phyloP scores from a whole-genome alignment of 2,113 vertebrate genomes.

The Emydura subglobosa region DNA sequence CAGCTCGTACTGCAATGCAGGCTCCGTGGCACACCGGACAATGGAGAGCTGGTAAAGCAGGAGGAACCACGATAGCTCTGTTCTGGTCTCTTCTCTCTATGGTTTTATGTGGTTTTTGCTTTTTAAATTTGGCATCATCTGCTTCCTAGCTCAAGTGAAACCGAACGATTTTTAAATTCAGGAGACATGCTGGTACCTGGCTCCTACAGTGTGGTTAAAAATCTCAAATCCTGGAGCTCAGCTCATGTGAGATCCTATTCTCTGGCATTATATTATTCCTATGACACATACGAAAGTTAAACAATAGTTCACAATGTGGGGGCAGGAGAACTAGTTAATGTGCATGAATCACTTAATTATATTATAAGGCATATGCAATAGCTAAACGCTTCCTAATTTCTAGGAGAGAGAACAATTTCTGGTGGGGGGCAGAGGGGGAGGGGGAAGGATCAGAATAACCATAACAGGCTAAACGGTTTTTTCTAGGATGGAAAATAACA shows the following conservation, averaged over 20 bases:
- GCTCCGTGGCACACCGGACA: not conserved
- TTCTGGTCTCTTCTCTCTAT: not conserved
- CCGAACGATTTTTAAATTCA: conserved; percentile 24
- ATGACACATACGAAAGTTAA: not conserved
- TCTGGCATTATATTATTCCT: conserved; percentile 33
- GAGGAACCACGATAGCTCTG: not conserved
- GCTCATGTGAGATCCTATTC: conserved; percentile 34
- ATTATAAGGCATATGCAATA: not conserved
- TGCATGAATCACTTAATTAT: conserved; percentile 21
- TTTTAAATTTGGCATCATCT: not conserved
- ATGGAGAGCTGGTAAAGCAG: conserved; percentile 34
- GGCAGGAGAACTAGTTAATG: not conserved
- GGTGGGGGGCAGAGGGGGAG: not conserved
- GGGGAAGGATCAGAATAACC: conserved; percentile 10
- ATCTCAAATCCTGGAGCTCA: not conserved
- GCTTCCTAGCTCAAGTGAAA: conserved; percentile 18
- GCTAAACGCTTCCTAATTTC: conserved; percentile 39
- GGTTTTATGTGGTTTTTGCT: not conserved
- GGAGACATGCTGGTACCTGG: conserved; percentile 10
- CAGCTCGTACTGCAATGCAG: not conserved
- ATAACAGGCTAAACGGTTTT: not conserved
- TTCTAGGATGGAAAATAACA: not conserved
- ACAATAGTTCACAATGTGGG: not conserved
- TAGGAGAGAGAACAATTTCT: conserved; percentile 34
- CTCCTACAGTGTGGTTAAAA: conserved; percentile 8